These are phyloP conservation scores for Alosa alosa DNA, from an alignment of 2,113 vertebrate genomes.

Conservation along the genomic window DNA sequence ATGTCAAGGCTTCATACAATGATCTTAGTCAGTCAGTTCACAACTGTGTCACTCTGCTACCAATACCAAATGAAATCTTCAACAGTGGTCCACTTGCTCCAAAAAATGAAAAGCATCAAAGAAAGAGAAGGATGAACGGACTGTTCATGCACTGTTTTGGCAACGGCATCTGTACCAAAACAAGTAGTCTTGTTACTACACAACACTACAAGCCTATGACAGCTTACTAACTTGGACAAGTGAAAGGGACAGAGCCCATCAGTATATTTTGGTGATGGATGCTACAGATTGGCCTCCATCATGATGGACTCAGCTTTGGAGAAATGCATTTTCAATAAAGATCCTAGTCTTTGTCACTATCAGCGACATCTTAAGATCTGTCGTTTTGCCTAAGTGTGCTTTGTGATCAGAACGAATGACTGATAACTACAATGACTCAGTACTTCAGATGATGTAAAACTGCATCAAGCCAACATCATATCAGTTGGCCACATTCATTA, in stretches of 20 bases:
- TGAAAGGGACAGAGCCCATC: neutral
- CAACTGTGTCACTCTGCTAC: constrained; percentile 31
- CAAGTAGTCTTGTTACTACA: neutral
- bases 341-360: neutral
- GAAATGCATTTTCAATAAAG: neutral
- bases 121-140: neutral
- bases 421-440: constrained; percentile 15
- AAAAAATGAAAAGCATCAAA: neutral
- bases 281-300: neutral
- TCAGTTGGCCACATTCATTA: neutral
- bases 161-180: neutral
- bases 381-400: neutral
- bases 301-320: neutral
- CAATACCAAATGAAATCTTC: constrained; percentile 34
- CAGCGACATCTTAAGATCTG: neutral
- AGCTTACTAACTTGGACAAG: neutral
- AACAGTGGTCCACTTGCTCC: constrained; percentile 28
- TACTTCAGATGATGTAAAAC: constrained; percentile 35
- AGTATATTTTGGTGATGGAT: neutral
- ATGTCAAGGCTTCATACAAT: constrained; percentile 28
- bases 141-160: neutral
- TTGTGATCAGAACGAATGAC: neutral
- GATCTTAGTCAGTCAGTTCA: constrained; percentile 43
- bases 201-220: neutral
- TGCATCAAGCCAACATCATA: constrained; percentile 20